Percentiles rank a stretch among this genome's conserved stretches.
Conservation (phyloP, 2,113 vertebrate genomes). For the Phylloscopus trochiloides region DNA sequence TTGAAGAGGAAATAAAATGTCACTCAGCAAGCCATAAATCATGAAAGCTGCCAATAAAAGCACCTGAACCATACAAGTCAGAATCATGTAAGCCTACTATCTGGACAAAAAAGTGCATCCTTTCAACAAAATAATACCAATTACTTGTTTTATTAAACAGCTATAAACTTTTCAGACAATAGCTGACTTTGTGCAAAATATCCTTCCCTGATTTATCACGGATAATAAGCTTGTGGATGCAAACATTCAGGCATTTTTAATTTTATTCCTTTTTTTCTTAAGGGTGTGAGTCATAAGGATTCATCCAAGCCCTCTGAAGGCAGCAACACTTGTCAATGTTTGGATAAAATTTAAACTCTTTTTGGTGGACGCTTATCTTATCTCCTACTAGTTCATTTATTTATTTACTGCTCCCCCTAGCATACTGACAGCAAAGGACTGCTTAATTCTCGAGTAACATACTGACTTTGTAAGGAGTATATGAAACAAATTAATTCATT, state of each 20-base stretch:
- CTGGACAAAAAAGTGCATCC: not conserved
- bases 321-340: not conserved
- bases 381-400: not conserved
- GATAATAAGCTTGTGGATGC: not conserved
- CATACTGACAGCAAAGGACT: not conserved
- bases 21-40: not conserved
- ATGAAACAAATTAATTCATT: not conserved
- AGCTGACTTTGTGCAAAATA: not conserved
- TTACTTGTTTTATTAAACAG: not conserved
- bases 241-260: not conserved
- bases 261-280: not conserved
- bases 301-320: not conserved
- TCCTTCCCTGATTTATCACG: not conserved
- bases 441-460: not conserved
- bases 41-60: not conserved
- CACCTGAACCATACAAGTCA: not conserved
- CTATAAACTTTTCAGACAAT: not conserved
- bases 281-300: not conserved
- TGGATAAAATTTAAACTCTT: not conserved
- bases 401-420: not conserved
- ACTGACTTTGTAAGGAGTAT: not conserved
- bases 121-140: not conserved
- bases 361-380: not conserved
- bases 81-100: not conserved
- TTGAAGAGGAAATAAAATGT: conserved; percentile 27